Evolutionary conservation across 2,888 invertebrate genomes (phyloP), one percentile per base, ranked within the genome.

Genomic region (Cabera pusaria): DNA sequence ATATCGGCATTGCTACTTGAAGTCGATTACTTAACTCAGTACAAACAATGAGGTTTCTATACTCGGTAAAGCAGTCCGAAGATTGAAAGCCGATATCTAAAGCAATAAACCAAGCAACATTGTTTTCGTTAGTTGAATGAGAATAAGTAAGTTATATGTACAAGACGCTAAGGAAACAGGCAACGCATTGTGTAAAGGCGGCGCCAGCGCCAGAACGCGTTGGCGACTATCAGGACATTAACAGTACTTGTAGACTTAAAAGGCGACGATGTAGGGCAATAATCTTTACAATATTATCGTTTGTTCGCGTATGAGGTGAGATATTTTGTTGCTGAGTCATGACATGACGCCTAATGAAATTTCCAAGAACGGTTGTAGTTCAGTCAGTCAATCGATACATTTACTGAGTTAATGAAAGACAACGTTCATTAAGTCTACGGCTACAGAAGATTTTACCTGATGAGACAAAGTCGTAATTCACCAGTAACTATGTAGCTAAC

Each of bases 101-200:
- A 32, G 42, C 33, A 47, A 59, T 64, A 67, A 64, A 60, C 51
- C 28, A 54, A 47, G 10, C 52, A 59, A 64, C 64, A 59, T 59
- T 59, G 64, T 65, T 43, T 60, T 49, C 44, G 49, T 56, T 58
- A 56, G 56, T 46, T 51, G 41, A 52, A 56, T 53, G 42, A 38
- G 37, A 42, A 44, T 42, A 46, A 41, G 35, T 21, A 3, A 16
- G 20, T 20, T 9, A 23, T 20, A 40, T 9, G 27, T 20, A 40
- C 40, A 29, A 39, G 33, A 16, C 21, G 29, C 22, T 18, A 59
- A 52, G 43, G 50, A 60, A 66, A 52, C 48, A 34, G 57, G 54
- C 60, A 49, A 45, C 44, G 49, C 42, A 46, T 53, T 60, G 63
- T 64, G 53, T 55, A 48, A 10, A 12, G 10, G 9, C 19, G 49